A percentile compares a stretch with the other conserved stretches of the same genome.
phyloP scores from a whole-genome alignment of 2,113 vertebrate species.

The Cyanistes caeruleus region DNA sequence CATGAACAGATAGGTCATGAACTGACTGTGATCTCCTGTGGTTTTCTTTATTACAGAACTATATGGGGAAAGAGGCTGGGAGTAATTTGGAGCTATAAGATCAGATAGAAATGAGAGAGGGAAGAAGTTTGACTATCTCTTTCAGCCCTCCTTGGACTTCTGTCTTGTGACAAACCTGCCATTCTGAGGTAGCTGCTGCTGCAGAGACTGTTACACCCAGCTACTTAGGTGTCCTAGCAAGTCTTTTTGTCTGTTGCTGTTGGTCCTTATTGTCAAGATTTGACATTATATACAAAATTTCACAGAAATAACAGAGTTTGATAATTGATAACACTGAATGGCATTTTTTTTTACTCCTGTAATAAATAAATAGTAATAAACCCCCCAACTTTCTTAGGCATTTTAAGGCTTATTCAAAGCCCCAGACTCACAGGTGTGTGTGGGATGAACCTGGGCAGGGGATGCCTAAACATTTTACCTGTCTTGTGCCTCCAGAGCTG shows the following conservation, averaged over 20 bases:
- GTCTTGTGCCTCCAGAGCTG: slow-evolving; percentile 79
- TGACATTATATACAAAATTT: neutral
- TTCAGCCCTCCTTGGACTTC: neutral
- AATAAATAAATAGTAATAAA: neutral
- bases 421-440: neutral
- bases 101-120: neutral
- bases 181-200: neutral
- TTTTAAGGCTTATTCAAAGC: neutral
- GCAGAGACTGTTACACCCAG: neutral
- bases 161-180: neutral
- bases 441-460: neutral
- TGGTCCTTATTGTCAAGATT: neutral
- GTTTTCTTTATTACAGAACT: neutral
- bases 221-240: neutral
- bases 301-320: neutral
- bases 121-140: neutral
- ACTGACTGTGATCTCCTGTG: neutral
- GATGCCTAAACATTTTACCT: neutral
- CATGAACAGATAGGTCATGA: neutral
- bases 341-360: neutral
- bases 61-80: neutral
- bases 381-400: neutral
- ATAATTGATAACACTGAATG: neutral
- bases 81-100: neutral
- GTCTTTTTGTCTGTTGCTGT: neutral